Evolutionary conservation across 2,888 invertebrate species (phyloP).

Genomic region (Parnassius glacialis): DNA sequence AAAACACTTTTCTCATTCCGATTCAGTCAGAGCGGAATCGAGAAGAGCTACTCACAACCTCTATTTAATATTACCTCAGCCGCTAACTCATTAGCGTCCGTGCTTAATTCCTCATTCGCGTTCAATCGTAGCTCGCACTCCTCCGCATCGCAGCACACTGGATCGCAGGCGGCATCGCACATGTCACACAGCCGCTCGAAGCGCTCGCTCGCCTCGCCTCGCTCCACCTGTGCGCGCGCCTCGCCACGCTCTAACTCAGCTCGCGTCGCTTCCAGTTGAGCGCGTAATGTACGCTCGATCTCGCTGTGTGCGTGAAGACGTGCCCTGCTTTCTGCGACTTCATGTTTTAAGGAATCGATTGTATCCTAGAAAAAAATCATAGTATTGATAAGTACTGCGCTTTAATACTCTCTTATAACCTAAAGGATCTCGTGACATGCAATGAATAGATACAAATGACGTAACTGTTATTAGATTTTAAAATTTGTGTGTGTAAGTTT

Average conservation of each 20-base stretch:
- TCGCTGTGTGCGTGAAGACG: slow-evolving; percentile 71
- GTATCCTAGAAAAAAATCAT: slow-evolving; percentile 51
- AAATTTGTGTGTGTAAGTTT: no score
- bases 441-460: no score
- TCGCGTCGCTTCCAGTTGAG: slow-evolving; percentile 71
- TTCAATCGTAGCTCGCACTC: slow-evolving; percentile 61
- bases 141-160: slow-evolving; percentile 62
- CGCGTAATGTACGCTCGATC: slow-evolving; percentile 70
- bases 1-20: no score
- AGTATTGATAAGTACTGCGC: background rate
- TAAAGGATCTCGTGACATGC: no score
- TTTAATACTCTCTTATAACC: no score
- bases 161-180: slow-evolving; percentile 73
- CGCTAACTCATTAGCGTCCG: slow-evolving; percentile 70
- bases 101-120: slow-evolving; percentile 69
- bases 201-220: slow-evolving; percentile 17
- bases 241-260: slow-evolving; percentile 49
- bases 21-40: no score
- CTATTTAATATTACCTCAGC: slow-evolving; percentile 56
- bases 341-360: slow-evolving; percentile 71
- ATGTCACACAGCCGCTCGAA: slow-evolving; percentile 50
- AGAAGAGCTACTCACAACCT: no score
- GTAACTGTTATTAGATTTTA: no score
- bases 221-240: slow-evolving; percentile 25
- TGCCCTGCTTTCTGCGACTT: slow-evolving; percentile 70